Conservation (phyloP, 2,113 vertebrate species). For the Chaetodon trifascialis region DNA sequence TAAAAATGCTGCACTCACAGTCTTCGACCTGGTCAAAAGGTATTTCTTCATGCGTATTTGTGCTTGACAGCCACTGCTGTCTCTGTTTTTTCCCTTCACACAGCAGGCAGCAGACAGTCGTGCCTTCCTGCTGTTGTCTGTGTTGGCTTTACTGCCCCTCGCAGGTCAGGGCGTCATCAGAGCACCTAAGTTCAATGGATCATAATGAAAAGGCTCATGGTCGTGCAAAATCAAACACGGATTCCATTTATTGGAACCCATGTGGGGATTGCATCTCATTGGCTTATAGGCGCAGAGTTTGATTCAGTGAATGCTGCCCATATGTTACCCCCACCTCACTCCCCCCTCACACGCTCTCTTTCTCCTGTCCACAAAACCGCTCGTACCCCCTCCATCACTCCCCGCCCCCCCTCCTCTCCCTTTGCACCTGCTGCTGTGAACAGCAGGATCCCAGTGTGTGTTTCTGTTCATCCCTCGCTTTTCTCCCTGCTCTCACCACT, state of each 20-base stretch:
- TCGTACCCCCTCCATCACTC: constrained; percentile 1
- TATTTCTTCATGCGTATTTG: constrained; percentile 43
- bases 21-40: constrained; percentile 17
- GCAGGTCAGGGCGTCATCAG: constrained; percentile 32
- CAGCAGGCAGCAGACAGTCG: constrained; percentile 27
- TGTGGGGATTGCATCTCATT: constrained; percentile 55
- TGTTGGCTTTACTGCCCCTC: constrained; percentile 37
- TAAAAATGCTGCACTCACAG: constrained; percentile 4
- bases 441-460: constrained; percentile 81
- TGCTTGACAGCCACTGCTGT: constrained; percentile 24
- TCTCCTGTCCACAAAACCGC: constrained; percentile 57
- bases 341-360: constrained; percentile 36
- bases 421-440: constrained; percentile 84
- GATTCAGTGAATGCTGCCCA: constrained; percentile 64
- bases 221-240: constrained; percentile 58
- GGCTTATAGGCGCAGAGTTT: constrained; percentile 47
- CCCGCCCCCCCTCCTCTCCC: constrained; percentile 20
- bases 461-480: constrained; percentile 74
- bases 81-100: constrained; percentile 31
- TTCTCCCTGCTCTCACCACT: constrained; percentile 61
- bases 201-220: constrained; percentile 59
- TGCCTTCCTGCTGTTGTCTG: constrained; percentile 44
- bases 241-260: constrained; percentile 55
- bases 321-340: constrained; percentile 42
- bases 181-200: constrained; percentile 42